Conservation (phyloP, 2,797 vertebrate species). For the Chrosomus eos region DNA sequence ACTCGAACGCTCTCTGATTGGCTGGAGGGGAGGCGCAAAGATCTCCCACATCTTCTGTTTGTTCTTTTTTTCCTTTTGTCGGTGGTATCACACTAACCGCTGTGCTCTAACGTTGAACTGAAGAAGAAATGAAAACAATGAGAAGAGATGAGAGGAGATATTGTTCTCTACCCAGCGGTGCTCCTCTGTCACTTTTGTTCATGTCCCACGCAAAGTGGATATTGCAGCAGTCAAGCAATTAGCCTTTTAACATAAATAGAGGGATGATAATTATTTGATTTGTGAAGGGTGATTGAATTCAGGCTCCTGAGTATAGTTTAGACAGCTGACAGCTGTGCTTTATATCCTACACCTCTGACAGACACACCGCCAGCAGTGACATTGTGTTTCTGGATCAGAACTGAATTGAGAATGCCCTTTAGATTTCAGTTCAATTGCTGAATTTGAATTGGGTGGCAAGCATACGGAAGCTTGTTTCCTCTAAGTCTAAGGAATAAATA, state of each 20-base stretch:
- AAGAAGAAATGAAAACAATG: slow-evolving; percentile 13
- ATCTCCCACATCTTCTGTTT: slow-evolving; percentile 25
- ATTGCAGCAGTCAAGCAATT: slow-evolving; percentile 33
- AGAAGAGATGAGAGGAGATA: slow-evolving; percentile 12
- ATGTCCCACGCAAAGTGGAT: not conserved
- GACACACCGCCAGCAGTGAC: not conserved
- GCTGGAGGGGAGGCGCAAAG: slow-evolving; percentile 33
- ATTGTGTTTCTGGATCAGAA: not conserved
- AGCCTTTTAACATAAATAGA: slow-evolving; percentile 35
- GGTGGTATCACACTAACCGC: not conserved
- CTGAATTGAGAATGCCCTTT: not conserved
- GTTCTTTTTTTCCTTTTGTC: slow-evolving; percentile 14
- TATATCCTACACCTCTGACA: not conserved
- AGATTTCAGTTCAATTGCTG: too few species aligned
- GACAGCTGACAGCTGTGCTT: slow-evolving; percentile 16
- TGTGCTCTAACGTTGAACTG: not conserved
- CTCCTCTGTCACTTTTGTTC: slow-evolving; percentile 25
- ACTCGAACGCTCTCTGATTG: slow-evolving; percentile 23
- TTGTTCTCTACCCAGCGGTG: slow-evolving; percentile 5
- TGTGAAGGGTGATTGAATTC: slow-evolving; percentile 34
- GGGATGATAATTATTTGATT: slow-evolving; percentile 41
- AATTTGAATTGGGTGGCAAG: not conserved
- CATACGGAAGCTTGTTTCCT: not conserved
- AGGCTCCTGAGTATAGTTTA: slow-evolving; percentile 8
- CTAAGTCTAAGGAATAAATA: not conserved